Evolutionary conservation across 2,113 vertebrate genomes (phyloP), one percentile per base, ranked within the genome.

Genomic region (Raja brachyura): DNA sequence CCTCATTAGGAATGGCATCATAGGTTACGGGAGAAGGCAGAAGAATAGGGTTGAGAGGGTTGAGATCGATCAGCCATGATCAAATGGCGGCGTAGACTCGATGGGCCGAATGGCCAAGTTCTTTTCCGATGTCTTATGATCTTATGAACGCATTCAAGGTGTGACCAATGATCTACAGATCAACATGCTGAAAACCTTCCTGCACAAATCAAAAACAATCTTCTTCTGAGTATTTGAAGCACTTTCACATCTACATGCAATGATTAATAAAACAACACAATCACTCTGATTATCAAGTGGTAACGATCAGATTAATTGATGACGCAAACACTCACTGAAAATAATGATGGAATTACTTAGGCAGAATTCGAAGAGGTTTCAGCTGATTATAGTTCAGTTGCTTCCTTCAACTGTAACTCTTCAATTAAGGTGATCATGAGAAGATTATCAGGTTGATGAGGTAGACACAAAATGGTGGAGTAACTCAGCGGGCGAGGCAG

Each of bases 361-460:
- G 83, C 83, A 88, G 83, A 63, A 63, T 88, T 88, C 63, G 28
- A 88, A n/a, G 59, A 31, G 83, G 28, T 59, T 63, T 63, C 20
- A 31, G 83, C 59, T 88, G 83, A 88, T 88, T 86, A 86, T 86
- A n/a, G 83, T 86, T 88, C 83, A 88, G 63, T 88, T 66, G 59
- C 83, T 88, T 88, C 59, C 59, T 88, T 88, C 83, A 88, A 56
- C 28, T n/a, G 63, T n/a, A 88, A 88, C 59, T 88, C 83, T 88
- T 88, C 59, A 88, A 88, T 88, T 88, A 88, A 88, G 59, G 31
- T 63, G 83, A 88, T 88, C 31, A 31, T 88, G 31, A 88, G 83
- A 88, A 61, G 83, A 88, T 88, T 88, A 88, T 66, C 59, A 31
- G 59, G 63, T 88, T 88, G 63, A 66, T 31, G 81, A 86, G 61